Conservation (phyloP, 1,140 invertebrate species). For the silkworm (Bombyx mori) region ASM3026992v2 NC_085127.1:11253501-11254000, state of each 20-base stretch:
- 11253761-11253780: constrained; percentile 14
- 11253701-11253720: constrained; percentile 97
- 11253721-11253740: constrained; percentile 95
- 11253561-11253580: constrained; percentile 7
- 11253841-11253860: constrained; percentile 7
- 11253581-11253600: constrained; percentile 3
- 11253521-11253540: constrained; percentile 32
- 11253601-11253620: constrained; percentile 22
- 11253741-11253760: constrained; percentile 76
- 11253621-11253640: constrained; percentile 18
- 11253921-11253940: constrained; percentile 30
- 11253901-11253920: constrained; percentile 16
- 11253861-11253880: too few species aligned
- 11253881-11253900: constrained; percentile 6
- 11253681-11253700: constrained; percentile 97
- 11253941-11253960: constrained; percentile 8
- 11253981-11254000: constrained; percentile 36
- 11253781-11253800: constrained; percentile 54
- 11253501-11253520: constrained; percentile 21
- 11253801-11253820: constrained; percentile 40
- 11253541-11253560: constrained; percentile 63
- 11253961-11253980: constrained; percentile 19
- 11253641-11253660: constrained; percentile 19
- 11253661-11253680: constrained; percentile 85
- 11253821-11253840: constrained; percentile 9